A percentile compares a stretch with the other conserved stretches of the same genome.
Conservation (phyloP, 2,113 vertebrate genomes). For the Brachypodius melanocephalos region DNA sequence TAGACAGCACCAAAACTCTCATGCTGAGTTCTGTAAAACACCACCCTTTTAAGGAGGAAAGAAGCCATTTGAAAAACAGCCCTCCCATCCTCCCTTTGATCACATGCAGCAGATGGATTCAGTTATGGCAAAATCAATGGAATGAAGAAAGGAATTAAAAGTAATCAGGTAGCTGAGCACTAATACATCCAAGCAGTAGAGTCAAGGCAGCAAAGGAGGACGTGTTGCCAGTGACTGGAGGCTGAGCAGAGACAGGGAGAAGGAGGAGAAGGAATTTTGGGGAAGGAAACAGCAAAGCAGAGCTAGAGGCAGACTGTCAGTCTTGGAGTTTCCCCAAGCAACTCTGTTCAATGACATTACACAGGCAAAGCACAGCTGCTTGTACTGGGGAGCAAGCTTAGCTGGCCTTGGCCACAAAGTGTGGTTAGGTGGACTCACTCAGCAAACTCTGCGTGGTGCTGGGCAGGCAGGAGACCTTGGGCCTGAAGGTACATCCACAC, state of each 20-base stretch:
- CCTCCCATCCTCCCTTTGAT: background rate
- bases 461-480: background rate
- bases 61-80: background rate
- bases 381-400: background rate
- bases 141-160: background rate
- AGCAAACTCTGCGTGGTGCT: background rate
- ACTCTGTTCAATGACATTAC: background rate
- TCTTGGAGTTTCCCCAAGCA: background rate
- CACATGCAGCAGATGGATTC: slow-evolving; percentile 34
- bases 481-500: background rate
- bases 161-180: slow-evolving; percentile 17
- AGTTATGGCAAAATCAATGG: slow-evolving; percentile 26
- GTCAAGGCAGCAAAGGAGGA: background rate
- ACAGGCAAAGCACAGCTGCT: background rate
- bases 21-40: slow-evolving; percentile 33
- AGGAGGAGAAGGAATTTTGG: background rate
- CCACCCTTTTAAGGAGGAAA: background rate
- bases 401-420: background rate
- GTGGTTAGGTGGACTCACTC: background rate
- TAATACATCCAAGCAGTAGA: background rate
- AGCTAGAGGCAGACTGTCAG: background rate
- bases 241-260: background rate
- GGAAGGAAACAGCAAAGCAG: background rate
- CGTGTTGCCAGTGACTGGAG: background rate
- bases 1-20: slow-evolving; percentile 35